Evolutionary conservation across 2,113 vertebrate genomes (phyloP), one percentile per base, ranked within the genome.

Genomic region (Gopherus evgoodei): DNA sequence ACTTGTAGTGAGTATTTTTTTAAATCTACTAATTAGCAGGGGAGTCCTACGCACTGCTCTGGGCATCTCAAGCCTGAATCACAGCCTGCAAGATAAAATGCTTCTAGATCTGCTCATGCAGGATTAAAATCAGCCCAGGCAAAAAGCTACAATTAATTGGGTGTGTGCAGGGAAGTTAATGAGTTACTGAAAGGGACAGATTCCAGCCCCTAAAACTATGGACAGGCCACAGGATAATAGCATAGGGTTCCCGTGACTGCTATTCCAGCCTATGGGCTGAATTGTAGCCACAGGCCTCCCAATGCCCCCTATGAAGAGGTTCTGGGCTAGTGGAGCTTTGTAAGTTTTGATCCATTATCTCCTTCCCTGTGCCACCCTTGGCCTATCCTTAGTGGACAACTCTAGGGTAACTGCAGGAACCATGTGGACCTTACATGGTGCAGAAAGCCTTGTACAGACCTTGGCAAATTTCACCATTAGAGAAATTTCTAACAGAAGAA

Each of bases 11-110:
- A 95, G 84, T 97, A 97, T 97, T 96, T 97, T 98, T 97, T 97
- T 97, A 95, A 96, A 96, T 96, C 96, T 96, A 97, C 97, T 97
- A 97, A 97, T 96, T 93, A 96, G 94, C 90, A 98, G 96, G 91
- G 96, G 94, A 97, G 93, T 95, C 94, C 96, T 97, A 96, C 95
- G 94, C 94, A 96, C 97, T 96, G 94, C 95, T 94, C 93, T 95
- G 89, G 96, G 96, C 95, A 96, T 91, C 93, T 94, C 95, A 94
- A 90, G 87, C 92, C 96, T 96, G 95, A 98, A 97, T 97, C 97
- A 97, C 89, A 80, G 94, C 95, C 87, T 95, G 91, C 87, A 96
- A 93, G 95, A 96, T 94, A 94, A 97, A 95, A 91, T 49, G 88
- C 88, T 97, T 93, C 31, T 86, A 94, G 92, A 96, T 95, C 89